Evolutionary conservation across 1,140 invertebrate species (phyloP).

Genomic region (Drosophila subpulchrella): DNA sequence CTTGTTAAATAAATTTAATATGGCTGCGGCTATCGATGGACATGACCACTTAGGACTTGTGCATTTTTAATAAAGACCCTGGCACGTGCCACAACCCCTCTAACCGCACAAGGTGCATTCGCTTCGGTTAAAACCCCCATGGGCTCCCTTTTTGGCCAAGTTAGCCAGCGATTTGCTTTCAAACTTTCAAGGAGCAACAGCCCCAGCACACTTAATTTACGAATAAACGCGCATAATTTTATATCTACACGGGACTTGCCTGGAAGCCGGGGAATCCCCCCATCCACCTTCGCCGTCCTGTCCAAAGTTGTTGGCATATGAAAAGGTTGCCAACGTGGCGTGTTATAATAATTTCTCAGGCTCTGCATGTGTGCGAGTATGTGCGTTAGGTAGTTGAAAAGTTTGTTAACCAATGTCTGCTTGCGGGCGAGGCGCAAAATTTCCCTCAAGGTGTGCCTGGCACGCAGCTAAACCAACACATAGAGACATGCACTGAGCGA

Average conservation of each 20-base stretch:
- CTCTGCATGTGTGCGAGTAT: constrained; percentile 51
- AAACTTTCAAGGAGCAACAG: constrained; percentile 72
- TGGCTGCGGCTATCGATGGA: constrained; percentile 59
- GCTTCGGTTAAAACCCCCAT: constrained; percentile 4
- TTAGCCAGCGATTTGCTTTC: constrained; percentile 53
- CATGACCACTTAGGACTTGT: constrained; percentile 70
- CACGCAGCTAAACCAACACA: constrained; percentile 53
- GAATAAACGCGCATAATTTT: constrained; percentile 83
- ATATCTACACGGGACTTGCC: constrained; percentile 69
- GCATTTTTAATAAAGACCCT: constrained; percentile 64
- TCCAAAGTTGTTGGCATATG: constrained; percentile 80
- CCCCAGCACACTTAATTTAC: constrained; percentile 79
- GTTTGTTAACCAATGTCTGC: constrained; percentile 81
- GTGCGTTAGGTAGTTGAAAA: constrained; percentile 67
- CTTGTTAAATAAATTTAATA: constrained; percentile 48
- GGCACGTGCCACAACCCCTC: constrained; percentile 20
- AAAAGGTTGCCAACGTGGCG: constrained; percentile 82
- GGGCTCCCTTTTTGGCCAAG: constrained; percentile 31
- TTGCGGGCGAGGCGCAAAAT: constrained; percentile 64
- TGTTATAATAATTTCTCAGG: constrained; percentile 81
- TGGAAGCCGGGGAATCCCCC: background rate
- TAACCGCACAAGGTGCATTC: constrained; percentile 22
- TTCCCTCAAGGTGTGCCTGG: constrained; percentile 73
- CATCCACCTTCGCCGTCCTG: constrained; percentile 15
- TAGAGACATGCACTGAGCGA: background rate